These are phyloP conservation scores for Temnothorax nylanderi DNA, from an alignment of 1,140 invertebrate genomes.

Conservation along the genomic window DNA sequence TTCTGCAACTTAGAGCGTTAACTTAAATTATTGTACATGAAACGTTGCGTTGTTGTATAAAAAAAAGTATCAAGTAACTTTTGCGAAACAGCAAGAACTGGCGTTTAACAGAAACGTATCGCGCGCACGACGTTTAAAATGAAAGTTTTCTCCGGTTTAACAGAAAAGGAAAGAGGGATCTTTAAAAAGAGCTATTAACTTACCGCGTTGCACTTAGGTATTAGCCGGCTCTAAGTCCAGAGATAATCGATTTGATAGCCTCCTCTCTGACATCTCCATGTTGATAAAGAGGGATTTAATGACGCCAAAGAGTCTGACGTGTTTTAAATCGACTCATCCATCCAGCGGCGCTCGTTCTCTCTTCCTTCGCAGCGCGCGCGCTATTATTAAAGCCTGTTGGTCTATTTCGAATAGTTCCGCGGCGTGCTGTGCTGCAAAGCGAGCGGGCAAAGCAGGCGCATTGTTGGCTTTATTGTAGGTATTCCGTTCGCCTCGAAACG, in stretches of 20 bases:
- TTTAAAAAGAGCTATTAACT: constrained; percentile 31
- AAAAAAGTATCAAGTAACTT: not conserved
- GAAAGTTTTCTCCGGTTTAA: not conserved
- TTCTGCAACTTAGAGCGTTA: not conserved
- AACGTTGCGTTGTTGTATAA: not conserved
- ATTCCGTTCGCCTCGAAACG: constrained; percentile 41
- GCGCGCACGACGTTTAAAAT: not conserved
- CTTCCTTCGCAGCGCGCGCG: constrained; percentile 9
- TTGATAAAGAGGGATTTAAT: constrained; percentile 48
- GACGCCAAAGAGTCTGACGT: constrained; percentile 38
- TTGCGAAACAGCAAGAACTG: not conserved
- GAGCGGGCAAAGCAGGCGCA: constrained; percentile 31
- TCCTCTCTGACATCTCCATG: constrained; percentile 28
- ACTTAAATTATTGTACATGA: not conserved
- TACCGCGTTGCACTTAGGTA: constrained; percentile 30
- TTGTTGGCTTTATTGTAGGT: constrained; percentile 60
- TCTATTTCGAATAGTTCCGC: constrained; percentile 52
- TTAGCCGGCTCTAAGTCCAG: constrained; percentile 8
- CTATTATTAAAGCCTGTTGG: constrained; percentile 58
- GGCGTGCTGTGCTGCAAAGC: constrained; percentile 27
- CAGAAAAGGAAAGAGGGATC: not conserved
- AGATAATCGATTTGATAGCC: constrained; percentile 59
- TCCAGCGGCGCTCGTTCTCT: constrained; percentile 16
- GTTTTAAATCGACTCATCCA: constrained; percentile 52
- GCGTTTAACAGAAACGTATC: constrained; percentile 2